These are phyloP conservation scores for Hydrolagus affinis DNA, from an alignment of 2,113 vertebrate genomes.

Conservation along the genomic window DNA sequence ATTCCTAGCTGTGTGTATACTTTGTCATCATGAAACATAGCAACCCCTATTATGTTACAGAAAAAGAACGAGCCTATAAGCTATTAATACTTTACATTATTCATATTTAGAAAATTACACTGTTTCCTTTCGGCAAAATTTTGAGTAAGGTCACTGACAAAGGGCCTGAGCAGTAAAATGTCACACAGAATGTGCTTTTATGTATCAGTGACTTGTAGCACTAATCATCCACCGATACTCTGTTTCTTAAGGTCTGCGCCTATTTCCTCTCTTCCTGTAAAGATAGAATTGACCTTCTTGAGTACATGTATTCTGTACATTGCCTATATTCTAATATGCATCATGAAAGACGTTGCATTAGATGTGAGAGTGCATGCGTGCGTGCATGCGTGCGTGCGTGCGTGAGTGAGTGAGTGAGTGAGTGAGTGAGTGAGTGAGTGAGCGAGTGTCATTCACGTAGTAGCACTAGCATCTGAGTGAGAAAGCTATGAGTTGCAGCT, in stretches of 20 bases:
- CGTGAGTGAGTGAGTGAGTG: too few relatives aligned
- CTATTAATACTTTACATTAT: neutral
- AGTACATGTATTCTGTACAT: too few relatives aligned
- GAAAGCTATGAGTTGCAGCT: too few relatives aligned
- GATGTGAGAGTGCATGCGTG: too few relatives aligned
- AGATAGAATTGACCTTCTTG: neutral
- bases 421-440: too few relatives aligned
- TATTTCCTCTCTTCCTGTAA: neutral
- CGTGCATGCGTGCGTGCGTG: too few relatives aligned
- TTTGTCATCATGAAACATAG: conserved; percentile 2
- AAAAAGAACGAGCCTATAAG: neutral
- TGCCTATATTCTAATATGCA: neutral
- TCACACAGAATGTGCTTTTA: conserved; percentile 2
- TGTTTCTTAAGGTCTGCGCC: neutral
- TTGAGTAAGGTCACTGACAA: neutral
- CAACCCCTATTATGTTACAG: neutral
- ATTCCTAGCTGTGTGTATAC: neutral
- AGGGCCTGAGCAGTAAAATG: conserved; percentile 1
- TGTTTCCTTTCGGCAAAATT: conserved; percentile 12
- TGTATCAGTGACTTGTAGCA: neutral
- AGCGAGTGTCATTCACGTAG: too few relatives aligned
- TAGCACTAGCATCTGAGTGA: too few relatives aligned
- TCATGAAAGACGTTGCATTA: neutral
- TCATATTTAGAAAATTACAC: conserved; percentile 14
- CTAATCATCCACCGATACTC: neutral